phyloP scores from a whole-genome alignment of 1,140 invertebrate species.

The Triops longicaudatus region DNA sequence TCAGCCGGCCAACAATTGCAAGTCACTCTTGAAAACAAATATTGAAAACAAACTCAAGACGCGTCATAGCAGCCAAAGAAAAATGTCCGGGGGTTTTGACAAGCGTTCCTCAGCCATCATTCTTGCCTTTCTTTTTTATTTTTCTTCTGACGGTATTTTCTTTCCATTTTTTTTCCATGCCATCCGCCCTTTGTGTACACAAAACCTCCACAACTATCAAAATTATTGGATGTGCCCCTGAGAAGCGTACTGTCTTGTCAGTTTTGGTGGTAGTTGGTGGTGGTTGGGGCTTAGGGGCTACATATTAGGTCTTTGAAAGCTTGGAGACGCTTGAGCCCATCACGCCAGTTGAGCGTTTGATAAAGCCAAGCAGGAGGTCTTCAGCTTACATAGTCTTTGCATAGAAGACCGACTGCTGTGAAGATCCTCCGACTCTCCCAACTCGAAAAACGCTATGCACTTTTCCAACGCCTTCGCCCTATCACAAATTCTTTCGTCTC shows the following conservation, averaged over 20 bases:
- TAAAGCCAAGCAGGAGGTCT: not conserved
- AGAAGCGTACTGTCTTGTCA: not conserved
- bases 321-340: not conserved
- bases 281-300: too few species aligned
- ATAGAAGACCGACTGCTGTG: slow-evolving; percentile 6
- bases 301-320: not conserved
- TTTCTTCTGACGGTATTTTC: too few species aligned
- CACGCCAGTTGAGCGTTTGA: not conserved
- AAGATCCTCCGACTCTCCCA: not conserved
- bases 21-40: too few species aligned
- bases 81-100: too few species aligned
- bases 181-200: not conserved
- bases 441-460: not conserved
- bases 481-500: not conserved
- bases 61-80: too few species aligned
- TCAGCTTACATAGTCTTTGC: not conserved
- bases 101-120: too few species aligned
- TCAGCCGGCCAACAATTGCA: too few species aligned
- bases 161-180: not conserved
- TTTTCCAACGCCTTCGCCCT: not conserved
- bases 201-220: not conserved
- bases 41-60: too few species aligned
- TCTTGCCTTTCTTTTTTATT: too few species aligned
- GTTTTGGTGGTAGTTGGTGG: not conserved
- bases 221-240: slow-evolving; percentile 3